Evolutionary conservation across 2,113 vertebrate genomes (phyloP), one percentile per base, ranked within the genome.

Genomic region (Entomyzon cyanotis): DNA sequence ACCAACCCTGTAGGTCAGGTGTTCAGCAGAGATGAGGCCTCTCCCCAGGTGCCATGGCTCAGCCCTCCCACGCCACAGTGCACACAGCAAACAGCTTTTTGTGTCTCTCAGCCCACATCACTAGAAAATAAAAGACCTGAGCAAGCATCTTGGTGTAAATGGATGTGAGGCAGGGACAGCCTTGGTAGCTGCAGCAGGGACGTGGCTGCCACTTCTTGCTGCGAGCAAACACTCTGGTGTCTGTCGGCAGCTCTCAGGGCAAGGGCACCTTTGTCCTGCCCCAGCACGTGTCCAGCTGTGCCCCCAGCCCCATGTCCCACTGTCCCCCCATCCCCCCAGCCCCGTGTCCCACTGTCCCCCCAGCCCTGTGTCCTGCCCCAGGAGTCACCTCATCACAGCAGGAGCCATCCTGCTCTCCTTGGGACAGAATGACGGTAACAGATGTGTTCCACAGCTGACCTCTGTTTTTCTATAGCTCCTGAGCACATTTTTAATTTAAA

Each of bases 61-160:
- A 7, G 35, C 65, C 56, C 16, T 52, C 52, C 17, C 39, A 1
- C 0, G 1, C 9, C 37, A 3, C 0, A 0, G 25, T 5, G 46
- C 44, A 37, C 52, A n/a, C 27, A n/a, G 30, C 17, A 55, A 19
- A 49, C 2, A 4, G 27, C 44, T 37, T 12, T 7, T 2, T 10
- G 53, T 25, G 44, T 28, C 50, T 58, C 59, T 15, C 41, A 52
- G 70, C 2, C 5, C 25, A 19, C 5, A 2, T 35, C 11, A 2
- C 30, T 47, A 55, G 63, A 56, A 52, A 69, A 83, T 7, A 12
- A 53, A 53, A 31, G 7, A 15, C 0, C 8, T 5, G 37, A 64
- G 13, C 9, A 12, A 31, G n/a, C 21, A 2, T 18, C 35, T 27
- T 3, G 4, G 28, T 23, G 15, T 46, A 12, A 33, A 15, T 7